These are phyloP conservation scores for Lasius fuliginosus DNA, from an alignment of 2,888 invertebrate species.

Conservation along the genomic window DNA sequence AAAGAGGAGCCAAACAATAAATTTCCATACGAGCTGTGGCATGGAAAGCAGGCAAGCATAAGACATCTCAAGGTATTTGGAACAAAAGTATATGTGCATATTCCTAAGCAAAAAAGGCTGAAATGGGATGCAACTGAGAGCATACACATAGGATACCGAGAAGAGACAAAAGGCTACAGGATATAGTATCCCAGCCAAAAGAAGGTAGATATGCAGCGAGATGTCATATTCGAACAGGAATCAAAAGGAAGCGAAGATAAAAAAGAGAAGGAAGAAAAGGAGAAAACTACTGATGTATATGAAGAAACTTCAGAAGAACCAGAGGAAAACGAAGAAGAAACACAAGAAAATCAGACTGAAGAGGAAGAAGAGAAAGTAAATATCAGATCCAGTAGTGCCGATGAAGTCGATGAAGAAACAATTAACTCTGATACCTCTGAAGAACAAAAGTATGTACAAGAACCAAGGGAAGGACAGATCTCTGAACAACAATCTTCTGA, in stretches of 20 bases:
- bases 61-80: background rate
- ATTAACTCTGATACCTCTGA: too few species aligned
- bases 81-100: conserved; percentile 1
- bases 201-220: background rate
- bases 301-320: too few species aligned
- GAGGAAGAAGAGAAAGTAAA: too few species aligned
- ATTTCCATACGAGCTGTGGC: background rate
- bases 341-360: too few species aligned
- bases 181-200: background rate
- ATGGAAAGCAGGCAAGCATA: background rate
- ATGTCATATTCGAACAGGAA: conserved; percentile 7
- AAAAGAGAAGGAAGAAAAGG: too few species aligned
- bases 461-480: too few species aligned
- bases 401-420: too few species aligned
- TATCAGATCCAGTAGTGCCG: too few species aligned
- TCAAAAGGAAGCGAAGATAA: background rate
- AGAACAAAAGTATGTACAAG: too few species aligned
- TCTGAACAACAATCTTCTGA: too few species aligned
- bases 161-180: background rate
- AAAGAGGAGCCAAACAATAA: background rate
- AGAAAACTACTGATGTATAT: too few species aligned
- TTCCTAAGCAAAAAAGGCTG: background rate
- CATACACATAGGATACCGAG: background rate
- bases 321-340: too few species aligned
- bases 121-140: conserved; percentile 1